These are phyloP conservation scores for Microplitis deprimator DNA, from an alignment of 2,888 invertebrate genomes.

Conservation along the genomic window DNA sequence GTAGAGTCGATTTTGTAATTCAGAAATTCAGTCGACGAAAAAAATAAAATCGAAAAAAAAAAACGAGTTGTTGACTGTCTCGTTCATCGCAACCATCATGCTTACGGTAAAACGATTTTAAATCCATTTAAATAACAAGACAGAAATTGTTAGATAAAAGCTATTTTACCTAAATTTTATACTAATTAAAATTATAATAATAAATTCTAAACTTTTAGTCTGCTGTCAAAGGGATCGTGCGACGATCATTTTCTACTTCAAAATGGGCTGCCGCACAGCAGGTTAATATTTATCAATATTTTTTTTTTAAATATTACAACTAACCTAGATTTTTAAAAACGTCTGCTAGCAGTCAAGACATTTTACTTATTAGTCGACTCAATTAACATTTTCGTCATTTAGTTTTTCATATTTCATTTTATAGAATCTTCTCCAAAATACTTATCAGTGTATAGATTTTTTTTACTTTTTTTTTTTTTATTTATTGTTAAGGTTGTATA, in stretches of 20 bases:
- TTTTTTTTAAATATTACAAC: background rate
- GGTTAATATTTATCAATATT: conserved; percentile 53
- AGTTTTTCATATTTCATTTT: too few relatives aligned
- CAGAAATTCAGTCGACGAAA: background rate
- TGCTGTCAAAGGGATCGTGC: conserved; percentile 58
- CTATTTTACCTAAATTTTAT: background rate
- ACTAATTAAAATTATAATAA: background rate
- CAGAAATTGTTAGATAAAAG: background rate
- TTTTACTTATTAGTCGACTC: background rate
- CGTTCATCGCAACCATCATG: conserved; percentile 52
- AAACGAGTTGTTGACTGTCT: background rate
- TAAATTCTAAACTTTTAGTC: conserved; percentile 58
- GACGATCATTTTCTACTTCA: conserved; percentile 68
- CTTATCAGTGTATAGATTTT: conserved; percentile 6
- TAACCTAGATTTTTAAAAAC: conserved; percentile 17
- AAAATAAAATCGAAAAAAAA: background rate
- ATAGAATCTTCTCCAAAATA: background rate
- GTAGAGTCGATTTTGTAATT: conserved; percentile 45
- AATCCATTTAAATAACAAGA: conserved; percentile 17
- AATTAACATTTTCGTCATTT: background rate
- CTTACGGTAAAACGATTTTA: conserved; percentile 57
- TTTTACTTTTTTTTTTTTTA: conserved; percentile 17
- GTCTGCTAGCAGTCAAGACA: background rate
- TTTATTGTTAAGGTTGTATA: background rate
- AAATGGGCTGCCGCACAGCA: conserved; percentile 68